These are phyloP conservation scores for Orthosia gothica DNA, from an alignment of 2,888 invertebrate genomes.

Conservation along the genomic window DNA sequence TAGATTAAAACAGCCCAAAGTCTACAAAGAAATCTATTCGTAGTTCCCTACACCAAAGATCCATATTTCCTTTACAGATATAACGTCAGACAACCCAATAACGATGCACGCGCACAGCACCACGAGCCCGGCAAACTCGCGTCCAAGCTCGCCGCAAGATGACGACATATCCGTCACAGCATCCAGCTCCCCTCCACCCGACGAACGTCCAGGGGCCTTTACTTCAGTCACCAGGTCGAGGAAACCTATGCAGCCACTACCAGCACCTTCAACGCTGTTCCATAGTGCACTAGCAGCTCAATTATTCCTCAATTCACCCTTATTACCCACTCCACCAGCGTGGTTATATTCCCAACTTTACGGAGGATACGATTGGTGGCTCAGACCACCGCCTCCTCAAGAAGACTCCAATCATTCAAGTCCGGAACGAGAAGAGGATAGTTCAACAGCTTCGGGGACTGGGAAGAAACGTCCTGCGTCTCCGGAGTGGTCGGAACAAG, in stretches of 20 bases:
- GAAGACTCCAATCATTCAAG: conserved; percentile 87
- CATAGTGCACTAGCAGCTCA: conserved; percentile 92
- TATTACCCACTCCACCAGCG: conserved; percentile 94
- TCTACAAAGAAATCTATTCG: background rate
- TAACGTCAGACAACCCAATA: conserved; percentile 85
- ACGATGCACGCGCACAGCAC: conserved; percentile 93
- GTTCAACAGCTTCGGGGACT: conserved; percentile 82
- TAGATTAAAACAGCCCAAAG: background rate
- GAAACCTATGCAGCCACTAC: conserved; percentile 87
- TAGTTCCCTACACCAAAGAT: conserved; percentile 6
- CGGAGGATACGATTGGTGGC: conserved; percentile 94
- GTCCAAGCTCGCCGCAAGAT: conserved; percentile 91
- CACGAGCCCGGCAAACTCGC: conserved; percentile 93
- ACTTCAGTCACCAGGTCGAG: conserved; percentile 88
- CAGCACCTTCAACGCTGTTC: conserved; percentile 88
- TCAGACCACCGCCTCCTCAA: conserved; percentile 87
- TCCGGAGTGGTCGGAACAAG: conserved; percentile 88
- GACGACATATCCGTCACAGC: conserved; percentile 93
- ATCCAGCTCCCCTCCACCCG: conserved; percentile 89
- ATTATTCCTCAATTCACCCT: conserved; percentile 94
- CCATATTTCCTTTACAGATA: conserved; percentile 74
- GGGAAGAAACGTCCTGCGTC: conserved; percentile 91
- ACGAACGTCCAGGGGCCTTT: conserved; percentile 91
- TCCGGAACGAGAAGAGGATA: conserved; percentile 87
- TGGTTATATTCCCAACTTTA: conserved; percentile 96